Evolutionary conservation across 2,113 vertebrate species (phyloP).

Genomic region (Malurus cyaneus): DNA sequence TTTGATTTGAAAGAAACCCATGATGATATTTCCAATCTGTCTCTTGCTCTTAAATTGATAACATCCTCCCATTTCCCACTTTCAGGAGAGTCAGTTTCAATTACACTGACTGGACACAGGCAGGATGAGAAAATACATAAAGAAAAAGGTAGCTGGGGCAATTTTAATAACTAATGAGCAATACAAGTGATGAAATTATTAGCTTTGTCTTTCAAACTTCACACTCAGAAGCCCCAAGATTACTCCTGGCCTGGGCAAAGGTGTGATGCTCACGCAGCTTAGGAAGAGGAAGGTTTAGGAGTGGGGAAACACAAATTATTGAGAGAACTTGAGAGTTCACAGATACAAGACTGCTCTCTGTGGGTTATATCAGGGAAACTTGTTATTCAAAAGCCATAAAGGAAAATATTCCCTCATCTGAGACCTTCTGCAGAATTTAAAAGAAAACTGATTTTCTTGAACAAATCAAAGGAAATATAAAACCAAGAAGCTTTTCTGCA

Average conservation of each 20-base stretch:
- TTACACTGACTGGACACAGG: not conserved
- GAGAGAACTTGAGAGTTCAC: not conserved
- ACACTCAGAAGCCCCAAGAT: not conserved
- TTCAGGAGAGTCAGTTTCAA: not conserved
- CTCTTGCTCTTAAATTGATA: not conserved
- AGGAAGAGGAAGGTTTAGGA: not conserved
- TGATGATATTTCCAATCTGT: not conserved
- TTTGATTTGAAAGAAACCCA: not conserved
- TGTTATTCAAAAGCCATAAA: constrained; percentile 19
- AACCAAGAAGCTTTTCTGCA: constrained; percentile 2
- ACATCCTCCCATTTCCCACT: not conserved
- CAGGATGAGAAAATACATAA: not conserved
- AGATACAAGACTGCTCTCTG: not conserved
- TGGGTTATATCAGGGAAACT: not conserved
- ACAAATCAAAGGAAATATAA: constrained; percentile 6
- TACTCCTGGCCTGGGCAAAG: not conserved
- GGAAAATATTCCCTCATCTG: constrained; percentile 1
- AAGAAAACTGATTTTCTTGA: constrained; percentile 11
- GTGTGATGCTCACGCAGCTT: not conserved
- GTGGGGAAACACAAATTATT: not conserved
- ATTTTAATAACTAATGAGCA: not conserved
- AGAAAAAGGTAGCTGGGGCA: not conserved
- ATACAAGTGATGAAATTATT: not conserved
- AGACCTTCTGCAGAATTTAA: constrained; percentile 1
- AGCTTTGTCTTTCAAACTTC: not conserved